These are phyloP conservation scores for Chaetops frenatus DNA, from an alignment of 2,113 vertebrate species.

Conservation along the genomic window DNA sequence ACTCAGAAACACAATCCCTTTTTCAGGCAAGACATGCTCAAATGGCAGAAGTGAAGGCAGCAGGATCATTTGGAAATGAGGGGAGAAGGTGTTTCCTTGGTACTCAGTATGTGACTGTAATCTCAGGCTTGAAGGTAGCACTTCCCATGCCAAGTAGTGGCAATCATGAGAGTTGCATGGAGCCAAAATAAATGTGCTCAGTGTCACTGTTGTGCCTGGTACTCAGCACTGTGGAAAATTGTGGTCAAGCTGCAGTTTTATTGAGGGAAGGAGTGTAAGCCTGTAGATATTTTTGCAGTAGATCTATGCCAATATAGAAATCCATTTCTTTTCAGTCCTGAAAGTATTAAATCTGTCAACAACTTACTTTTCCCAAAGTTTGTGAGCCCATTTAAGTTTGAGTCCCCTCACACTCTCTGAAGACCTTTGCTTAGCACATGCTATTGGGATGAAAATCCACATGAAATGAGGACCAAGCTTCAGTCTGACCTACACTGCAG, in stretches of 20 bases:
- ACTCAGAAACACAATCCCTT: neutral
- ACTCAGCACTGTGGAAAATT: neutral
- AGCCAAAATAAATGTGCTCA: neutral
- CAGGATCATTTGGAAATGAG: neutral
- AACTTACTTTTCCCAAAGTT: neutral
- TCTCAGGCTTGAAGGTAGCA: neutral
- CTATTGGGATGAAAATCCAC: neutral
- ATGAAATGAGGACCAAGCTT: neutral
- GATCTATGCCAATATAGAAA: neutral
- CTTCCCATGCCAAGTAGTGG: neutral
- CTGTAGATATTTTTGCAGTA: neutral
- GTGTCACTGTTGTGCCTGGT: neutral
- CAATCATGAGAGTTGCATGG: neutral
- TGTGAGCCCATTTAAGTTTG: fast-evolving
- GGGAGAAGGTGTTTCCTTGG: neutral
- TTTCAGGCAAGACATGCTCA: neutral
- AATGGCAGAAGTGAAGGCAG: neutral
- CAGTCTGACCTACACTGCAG: neutral
- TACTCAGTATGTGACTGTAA: too few species aligned
- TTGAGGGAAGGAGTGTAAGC: neutral
- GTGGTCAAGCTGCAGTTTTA: neutral
- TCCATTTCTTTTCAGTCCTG: neutral
- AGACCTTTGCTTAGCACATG: neutral
- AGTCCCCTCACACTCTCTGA: neutral
- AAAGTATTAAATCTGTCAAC: neutral